Evolutionary conservation across 2,797 vertebrate species (phyloP), one percentile per base, ranked within the genome.

Genomic region (Platalea minor): DNA sequence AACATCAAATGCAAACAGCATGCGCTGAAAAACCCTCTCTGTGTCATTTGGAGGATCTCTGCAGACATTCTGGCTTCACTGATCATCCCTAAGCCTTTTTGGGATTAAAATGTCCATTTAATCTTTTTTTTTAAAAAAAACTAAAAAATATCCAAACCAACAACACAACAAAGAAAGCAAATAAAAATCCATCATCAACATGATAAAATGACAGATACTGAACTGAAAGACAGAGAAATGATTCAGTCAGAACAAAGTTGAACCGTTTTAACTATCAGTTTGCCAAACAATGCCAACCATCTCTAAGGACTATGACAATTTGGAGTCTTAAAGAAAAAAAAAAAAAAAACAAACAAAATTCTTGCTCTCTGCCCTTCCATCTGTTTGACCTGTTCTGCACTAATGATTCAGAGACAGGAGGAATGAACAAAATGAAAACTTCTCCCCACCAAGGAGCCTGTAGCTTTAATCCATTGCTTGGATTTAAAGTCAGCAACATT

Each of bases 41-140:
- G 26, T 93, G 89, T 92, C 85, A 87, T 84, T 56, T 39, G 46
- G 70, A 93, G 64, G 41, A 85, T 92, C 74, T 87, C 68, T 88
- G 59, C 1, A 2, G 93, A 95, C 81, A 89, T 95, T 83, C 76
- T 80, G 85, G 39, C 88, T 95, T 89, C 64, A 31, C 81, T 92
- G 91, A 96, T 95, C 90, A 92, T 90, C 90, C 70, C 67, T 95
- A 96, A 95, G 80, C 79, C 73, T 96, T 95, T 94, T 89, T 12
- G 67, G 91, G 96, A 97, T 97, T 96, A 97, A 97, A 96, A 93
- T 85, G 28, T 2, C 91, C 46, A 61, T 91, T 91, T 93, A 91
- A 93, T 95, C 37, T 33, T 74, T 46, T 13, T 63, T n/a, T 67
- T 17, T 46, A 14, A 50, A 50, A 4, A 53, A n/a, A 4, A 43